Evolutionary conservation across 2,113 vertebrate species (phyloP), one percentile per base, ranked within the genome.

Genomic region (Lycaon pictus): DNA sequence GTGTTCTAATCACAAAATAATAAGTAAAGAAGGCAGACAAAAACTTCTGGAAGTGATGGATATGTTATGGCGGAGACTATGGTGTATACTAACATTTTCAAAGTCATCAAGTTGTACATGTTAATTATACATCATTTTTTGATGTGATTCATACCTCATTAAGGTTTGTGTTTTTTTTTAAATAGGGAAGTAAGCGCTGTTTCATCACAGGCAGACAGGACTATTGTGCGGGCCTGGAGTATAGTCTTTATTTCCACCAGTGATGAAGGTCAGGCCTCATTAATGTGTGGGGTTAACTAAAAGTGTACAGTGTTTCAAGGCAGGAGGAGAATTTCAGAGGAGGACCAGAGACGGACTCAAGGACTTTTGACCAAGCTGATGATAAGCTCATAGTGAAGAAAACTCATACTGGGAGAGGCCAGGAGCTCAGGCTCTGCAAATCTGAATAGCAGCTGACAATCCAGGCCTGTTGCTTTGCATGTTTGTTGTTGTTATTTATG

Each of bases 401-500:
- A 96, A 87, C 29, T 83, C 82, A 81, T 2, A 27, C 0, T 22
- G 35, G 72, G 37, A 63, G 69, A 43, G 88, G 56, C 77, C 37
- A 53, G 25, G 69, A 79, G 53, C 56, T 89, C 58, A 58, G 51
- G 43, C 55, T 94, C 77, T 76, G 51, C 19, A 37, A 93, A 96
- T 93, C 72, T 37, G 79, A 86, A 2, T 32, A 83, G 77, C 53
- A 74, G 79, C 89, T 62, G 76, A 93, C 71, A 85, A 76, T 74
- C 84, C 12, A 37, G 93, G 51, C 90, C 96, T 80, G 90, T 85
- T 97, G 90, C 90, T 84, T 92, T 92, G 79, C 83, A 80, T 89
- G 86, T 96, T 72, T 97, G 81, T 95, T 96, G 88, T 97, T 96
- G 90, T 96, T 97, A 96, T 92, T 93, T 90, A 96, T 15, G 43